Evolutionary conservation across 2,888 invertebrate species (phyloP).

Genomic region (Schizotus pectinicornis): DNA sequence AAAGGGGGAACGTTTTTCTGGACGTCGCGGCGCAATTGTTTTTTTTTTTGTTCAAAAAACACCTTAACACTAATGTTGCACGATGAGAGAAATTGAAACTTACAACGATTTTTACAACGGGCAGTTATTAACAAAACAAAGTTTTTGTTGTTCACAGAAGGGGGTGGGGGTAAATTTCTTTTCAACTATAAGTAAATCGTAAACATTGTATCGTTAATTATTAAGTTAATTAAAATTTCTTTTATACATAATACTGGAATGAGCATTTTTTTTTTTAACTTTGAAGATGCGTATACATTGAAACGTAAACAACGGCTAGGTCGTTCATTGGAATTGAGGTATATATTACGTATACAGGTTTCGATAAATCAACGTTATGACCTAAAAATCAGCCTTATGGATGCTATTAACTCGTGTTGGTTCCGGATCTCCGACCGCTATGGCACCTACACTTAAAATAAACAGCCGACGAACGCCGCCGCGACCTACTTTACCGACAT

Average conservation of each 20-base stretch:
- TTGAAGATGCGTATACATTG: conserved; percentile 50
- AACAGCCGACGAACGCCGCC: too few species aligned
- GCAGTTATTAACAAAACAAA: conserved; percentile 8
- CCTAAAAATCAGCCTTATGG: conserved; percentile 26
- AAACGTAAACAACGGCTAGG: conserved; percentile 31
- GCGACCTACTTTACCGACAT: too few species aligned
- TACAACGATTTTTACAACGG: conserved; percentile 23
- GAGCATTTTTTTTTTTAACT: conserved; percentile 53
- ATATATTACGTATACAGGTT: conserved; percentile 70
- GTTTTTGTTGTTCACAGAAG: conserved; percentile 5
- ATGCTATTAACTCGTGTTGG: neutral
- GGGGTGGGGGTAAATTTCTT: conserved; percentile 6
- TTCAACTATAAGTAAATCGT: conserved; percentile 4
- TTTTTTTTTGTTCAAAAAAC: conserved; percentile 5
- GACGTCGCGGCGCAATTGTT: conserved; percentile 1
- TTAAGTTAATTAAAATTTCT: conserved; percentile 2
- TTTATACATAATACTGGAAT: conserved; percentile 56
- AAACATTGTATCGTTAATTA: conserved; percentile 17
- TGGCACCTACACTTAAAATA: neutral
- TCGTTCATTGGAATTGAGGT: conserved; percentile 59
- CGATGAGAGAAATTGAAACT: conserved; percentile 18
- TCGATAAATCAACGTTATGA: conserved; percentile 30
- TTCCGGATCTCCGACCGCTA: neutral
- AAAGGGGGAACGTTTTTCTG: neutral
- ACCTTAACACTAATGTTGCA: conserved; percentile 40